Evolutionary conservation across 92 coral and sea anemone species (phyloP).

Genomic region (Scolanthus callimorphus): DNA sequence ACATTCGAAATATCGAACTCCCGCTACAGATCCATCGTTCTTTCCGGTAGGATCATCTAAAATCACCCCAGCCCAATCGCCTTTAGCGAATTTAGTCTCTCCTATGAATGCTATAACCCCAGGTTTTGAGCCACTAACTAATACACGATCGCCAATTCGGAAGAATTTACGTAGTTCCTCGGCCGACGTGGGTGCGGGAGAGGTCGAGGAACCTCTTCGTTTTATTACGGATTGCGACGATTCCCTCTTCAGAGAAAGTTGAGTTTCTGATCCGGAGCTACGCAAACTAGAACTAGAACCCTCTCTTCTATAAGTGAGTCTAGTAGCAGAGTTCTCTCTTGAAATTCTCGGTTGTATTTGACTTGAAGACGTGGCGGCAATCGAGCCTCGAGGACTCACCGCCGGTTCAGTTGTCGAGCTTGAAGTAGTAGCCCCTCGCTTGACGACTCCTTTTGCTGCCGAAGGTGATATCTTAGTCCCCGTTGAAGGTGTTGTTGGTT

Average conservation of each 20-base stretch:
- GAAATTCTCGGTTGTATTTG: constrained; percentile 54
- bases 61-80: constrained; percentile 94
- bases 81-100: constrained; percentile 95
- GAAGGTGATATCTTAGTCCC: constrained; percentile 38
- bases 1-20: constrained; percentile 91
- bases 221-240: constrained; percentile 29
- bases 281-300: constrained; percentile 77
- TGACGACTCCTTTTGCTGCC: constrained; percentile 27
- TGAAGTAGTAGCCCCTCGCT: constrained; percentile 34
- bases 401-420: constrained; percentile 24
- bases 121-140: constrained; percentile 83
- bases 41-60: constrained; percentile 90
- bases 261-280: constrained; percentile 55
- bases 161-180: constrained; percentile 58
- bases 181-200: constrained; percentile 34
- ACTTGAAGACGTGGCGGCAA: constrained; percentile 46
- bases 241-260: constrained; percentile 25
- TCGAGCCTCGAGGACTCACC: constrained; percentile 67
- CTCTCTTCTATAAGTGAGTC: constrained; percentile 68
- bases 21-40: constrained; percentile 93
- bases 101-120: constrained; percentile 95
- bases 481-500: constrained; percentile 34
- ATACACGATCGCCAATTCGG: constrained; percentile 93
- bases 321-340: constrained; percentile 62
- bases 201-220: constrained; percentile 54